Evolutionary conservation across 2,113 vertebrate genomes (phyloP).

Genomic region (Rhea americana): DNA sequence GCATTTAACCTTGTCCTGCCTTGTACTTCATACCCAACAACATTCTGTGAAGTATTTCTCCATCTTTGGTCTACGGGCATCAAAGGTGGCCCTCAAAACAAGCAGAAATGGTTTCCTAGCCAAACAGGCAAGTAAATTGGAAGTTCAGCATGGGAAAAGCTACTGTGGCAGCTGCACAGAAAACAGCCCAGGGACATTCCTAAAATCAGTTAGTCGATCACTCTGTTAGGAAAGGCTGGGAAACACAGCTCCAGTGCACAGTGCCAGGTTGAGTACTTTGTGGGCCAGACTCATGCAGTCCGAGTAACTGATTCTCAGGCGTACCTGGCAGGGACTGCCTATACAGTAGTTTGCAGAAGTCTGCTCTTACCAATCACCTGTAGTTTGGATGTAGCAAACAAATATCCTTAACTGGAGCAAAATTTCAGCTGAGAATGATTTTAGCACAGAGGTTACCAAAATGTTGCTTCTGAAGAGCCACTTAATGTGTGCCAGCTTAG

Average conservation of each 20-base stretch:
- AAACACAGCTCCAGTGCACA: accelerated
- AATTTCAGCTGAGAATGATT: neutral
- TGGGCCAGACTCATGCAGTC: neutral
- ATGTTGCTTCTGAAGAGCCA: neutral
- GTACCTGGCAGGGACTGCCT: neutral
- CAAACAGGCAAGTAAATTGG: neutral
- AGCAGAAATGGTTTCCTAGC: neutral
- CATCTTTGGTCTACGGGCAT: accelerated
- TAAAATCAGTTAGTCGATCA: accelerated
- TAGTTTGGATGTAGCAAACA: neutral
- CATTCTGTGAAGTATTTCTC: accelerated
- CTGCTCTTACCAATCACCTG: neutral
- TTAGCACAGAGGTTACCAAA: neutral
- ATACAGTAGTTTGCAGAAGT: neutral
- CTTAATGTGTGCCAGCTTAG: neutral
- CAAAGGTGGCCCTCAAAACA: accelerated
- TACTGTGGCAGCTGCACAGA: neutral
- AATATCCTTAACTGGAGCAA: neutral
- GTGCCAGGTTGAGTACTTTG: accelerated
- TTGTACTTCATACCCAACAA: accelerated
- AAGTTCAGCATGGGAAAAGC: neutral
- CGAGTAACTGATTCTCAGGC: accelerated
- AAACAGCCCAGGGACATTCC: neutral
- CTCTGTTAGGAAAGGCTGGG: neutral
- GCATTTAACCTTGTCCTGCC: accelerated